Evolutionary conservation across 2,888 invertebrate genomes (phyloP).

Genomic region (Xestia rhomboidea): DNA sequence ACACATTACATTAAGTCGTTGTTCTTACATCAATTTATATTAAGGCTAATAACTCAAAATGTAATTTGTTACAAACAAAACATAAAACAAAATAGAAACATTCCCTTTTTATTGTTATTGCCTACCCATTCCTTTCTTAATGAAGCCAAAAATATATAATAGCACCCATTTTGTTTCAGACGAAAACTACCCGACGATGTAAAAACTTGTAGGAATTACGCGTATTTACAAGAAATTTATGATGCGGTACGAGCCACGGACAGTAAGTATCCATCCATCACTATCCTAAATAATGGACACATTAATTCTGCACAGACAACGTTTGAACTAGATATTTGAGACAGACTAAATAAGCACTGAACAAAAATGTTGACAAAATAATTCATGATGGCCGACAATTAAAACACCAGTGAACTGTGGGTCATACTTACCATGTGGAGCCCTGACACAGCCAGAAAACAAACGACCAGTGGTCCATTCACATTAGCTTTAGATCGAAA

Average conservation of each 20-base stretch:
- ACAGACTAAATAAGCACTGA: conserved; percentile 11
- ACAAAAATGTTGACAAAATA: conserved; percentile 2
- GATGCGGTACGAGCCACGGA: conserved; percentile 92
- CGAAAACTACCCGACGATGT: conserved; percentile 92
- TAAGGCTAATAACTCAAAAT: conserved; percentile 14
- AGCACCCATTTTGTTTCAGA: conserved; percentile 80
- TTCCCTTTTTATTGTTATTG: conserved; percentile 44
- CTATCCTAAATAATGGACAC: conserved; percentile 55
- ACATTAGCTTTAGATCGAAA: not conserved
- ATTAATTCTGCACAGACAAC: conserved; percentile 37
- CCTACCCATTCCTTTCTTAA: conserved; percentile 41
- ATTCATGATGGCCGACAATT: not conserved
- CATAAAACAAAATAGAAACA: conserved; percentile 46
- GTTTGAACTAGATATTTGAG: conserved; percentile 33
- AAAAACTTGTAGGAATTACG: conserved; percentile 92
- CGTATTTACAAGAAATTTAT: conserved; percentile 93
- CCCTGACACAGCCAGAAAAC: not conserved
- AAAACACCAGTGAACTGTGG: not conserved
- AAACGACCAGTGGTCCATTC: not conserved
- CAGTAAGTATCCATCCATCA: conserved; percentile 88
- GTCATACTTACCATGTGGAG: too few species aligned
- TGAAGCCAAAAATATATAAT: conserved; percentile 47
- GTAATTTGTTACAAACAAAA: conserved; percentile 22
- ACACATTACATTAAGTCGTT: not conserved
- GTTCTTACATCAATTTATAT: conserved; percentile 20